phyloP scores from a whole-genome alignment of 2,888 invertebrate genomes.

The Myathropa florea region DNA sequence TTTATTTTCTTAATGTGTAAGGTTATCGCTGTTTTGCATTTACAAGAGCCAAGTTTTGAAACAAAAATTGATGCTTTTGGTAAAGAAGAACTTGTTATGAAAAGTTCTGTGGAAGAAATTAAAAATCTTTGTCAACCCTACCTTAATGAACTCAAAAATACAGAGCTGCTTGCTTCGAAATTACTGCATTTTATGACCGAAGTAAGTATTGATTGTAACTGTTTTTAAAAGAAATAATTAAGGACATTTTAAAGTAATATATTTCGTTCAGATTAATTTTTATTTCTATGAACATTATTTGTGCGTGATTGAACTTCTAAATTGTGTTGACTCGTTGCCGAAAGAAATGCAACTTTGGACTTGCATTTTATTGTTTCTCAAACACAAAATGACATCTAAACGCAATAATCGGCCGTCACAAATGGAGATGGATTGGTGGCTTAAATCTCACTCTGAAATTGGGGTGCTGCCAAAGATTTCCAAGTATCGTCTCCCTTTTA shows the following conservation, averaged over 20 bases:
- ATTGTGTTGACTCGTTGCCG: constrained; percentile 76
- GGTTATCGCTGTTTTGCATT: constrained; percentile 77
- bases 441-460: constrained; percentile 77
- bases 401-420: constrained; percentile 78
- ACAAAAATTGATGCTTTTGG: constrained; percentile 77
- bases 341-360: constrained; percentile 79
- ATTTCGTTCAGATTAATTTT: constrained; percentile 76
- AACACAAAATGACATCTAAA: constrained; percentile 79
- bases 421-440: constrained; percentile 79
- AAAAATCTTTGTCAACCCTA: constrained; percentile 77
- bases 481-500: constrained; percentile 80
- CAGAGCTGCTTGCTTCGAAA: constrained; percentile 76
- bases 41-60: constrained; percentile 78
- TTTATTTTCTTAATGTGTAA: constrained; percentile 15
- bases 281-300: constrained; percentile 80
- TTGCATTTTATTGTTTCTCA: constrained; percentile 78
- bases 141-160: constrained; percentile 78
- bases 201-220: constrained; percentile 69
- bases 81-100: constrained; percentile 78
- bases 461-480: constrained; percentile 79
- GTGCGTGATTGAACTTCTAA: constrained; percentile 79
- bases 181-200: constrained; percentile 77
- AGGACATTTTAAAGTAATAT: too few species aligned
- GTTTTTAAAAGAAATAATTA: background rate
- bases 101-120: constrained; percentile 76